Percentiles rank a stretch among this genome's conserved stretches.
Conservation (phyloP, 2,888 invertebrate species). For the Rambutsinella grinnellia region DNA sequence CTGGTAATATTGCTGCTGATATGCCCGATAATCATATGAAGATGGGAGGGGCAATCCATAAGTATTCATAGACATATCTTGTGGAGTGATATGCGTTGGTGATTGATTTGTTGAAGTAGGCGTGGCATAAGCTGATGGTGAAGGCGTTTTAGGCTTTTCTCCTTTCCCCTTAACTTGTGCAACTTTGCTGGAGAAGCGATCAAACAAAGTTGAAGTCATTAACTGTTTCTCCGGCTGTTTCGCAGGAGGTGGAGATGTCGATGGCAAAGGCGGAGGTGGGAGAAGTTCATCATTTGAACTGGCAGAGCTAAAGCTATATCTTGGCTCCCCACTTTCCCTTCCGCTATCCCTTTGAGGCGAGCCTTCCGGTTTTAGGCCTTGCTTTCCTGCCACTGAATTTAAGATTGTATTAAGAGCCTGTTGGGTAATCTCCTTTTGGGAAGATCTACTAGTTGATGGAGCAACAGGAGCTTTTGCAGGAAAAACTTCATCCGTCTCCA, state of each 20-base stretch:
- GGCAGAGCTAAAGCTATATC: conserved; percentile 34
- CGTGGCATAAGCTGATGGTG: not conserved
- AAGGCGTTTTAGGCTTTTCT: conserved; percentile 8
- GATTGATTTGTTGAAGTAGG: not conserved
- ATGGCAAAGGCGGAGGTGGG: conserved; percentile 25
- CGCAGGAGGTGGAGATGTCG: conserved; percentile 17
- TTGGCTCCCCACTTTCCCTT: conserved; percentile 18
- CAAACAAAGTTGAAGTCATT: conserved; percentile 48
- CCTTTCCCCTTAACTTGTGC: conserved; percentile 12
- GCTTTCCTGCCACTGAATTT: conserved; percentile 18
- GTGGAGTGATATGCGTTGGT: not conserved
- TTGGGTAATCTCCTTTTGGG: conserved; percentile 12
- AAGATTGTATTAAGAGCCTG: conserved; percentile 28
- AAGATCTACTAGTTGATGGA: not conserved
- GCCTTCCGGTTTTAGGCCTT: too few species aligned
- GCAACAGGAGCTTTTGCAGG: not conserved
- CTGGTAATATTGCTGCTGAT: too few species aligned
- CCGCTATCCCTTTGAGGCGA: too few species aligned
- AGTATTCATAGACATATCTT: too few species aligned
- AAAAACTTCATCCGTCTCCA: conserved; percentile 6
- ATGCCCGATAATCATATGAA: conserved; percentile 14
- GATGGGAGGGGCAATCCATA: conserved; percentile 22
- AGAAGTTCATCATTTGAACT: conserved; percentile 41
- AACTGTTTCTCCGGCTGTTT: conserved; percentile 16
- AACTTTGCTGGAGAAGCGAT: conserved; percentile 28